These are phyloP conservation scores for Sceloporus tristichus DNA, from an alignment of 2,113 vertebrate genomes.

Conservation along the genomic window DNA sequence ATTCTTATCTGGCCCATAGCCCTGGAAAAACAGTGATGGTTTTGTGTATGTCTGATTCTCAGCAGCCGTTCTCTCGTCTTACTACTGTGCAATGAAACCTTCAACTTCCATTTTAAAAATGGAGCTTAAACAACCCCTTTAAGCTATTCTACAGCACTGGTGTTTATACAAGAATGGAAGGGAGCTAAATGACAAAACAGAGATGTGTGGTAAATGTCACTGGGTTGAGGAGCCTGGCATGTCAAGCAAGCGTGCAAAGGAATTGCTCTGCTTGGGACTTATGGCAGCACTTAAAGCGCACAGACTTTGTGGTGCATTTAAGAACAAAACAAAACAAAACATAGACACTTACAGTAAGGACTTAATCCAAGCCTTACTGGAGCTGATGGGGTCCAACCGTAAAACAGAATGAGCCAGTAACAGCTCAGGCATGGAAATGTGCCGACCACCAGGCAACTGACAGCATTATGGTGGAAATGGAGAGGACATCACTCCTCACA, in stretches of 20 bases:
- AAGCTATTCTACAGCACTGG: neutral
- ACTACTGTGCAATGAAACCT: fast-evolving
- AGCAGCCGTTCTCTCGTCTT: conserved; percentile 6
- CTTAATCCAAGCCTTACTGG: conserved; percentile 8
- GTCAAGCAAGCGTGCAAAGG: neutral
- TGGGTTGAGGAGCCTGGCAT: neutral
- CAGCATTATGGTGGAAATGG: neutral
- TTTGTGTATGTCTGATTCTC: neutral
- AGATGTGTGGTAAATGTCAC: neutral
- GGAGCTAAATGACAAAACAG: conserved; percentile 20
- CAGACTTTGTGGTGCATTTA: neutral
- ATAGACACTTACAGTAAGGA: fast-evolving
- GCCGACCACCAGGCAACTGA: conserved; percentile 23
- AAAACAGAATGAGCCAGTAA: conserved; percentile 20
- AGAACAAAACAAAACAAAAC: neutral
- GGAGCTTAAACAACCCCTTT: neutral
- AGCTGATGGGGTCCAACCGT: conserved; percentile 9
- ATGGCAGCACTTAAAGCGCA: neutral
- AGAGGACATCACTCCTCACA: conserved; percentile 4
- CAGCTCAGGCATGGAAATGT: neutral
- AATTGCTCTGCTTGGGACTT: neutral
- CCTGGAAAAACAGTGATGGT: too few species aligned
- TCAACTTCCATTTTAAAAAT: neutral
- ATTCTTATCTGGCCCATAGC: neutral
- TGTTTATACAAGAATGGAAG: conserved; percentile 26